Evolutionary conservation across 2,797 vertebrate species (phyloP), one percentile per base, ranked within the genome.

Genomic region (Amblyraja radiata): DNA sequence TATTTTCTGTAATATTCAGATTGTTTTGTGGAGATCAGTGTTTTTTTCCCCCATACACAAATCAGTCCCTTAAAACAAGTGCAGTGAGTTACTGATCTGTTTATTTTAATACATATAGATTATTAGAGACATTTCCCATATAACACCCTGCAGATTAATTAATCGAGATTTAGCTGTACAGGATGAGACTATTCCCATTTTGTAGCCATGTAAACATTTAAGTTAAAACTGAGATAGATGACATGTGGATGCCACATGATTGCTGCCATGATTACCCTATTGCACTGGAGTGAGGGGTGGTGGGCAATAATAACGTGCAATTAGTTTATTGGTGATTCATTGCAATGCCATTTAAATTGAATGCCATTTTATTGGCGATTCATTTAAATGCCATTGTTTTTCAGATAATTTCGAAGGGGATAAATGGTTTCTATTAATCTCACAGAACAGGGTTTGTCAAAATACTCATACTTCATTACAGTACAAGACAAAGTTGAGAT

Each of bases 171-270:
- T 65, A 65, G 61, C 61, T 88, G n/a, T 10, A 18, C 16, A 68
- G n/a, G 2, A 68, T 68, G 14, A 68, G 61, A 88, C 32, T 36
- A 88, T 68, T 32, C 46, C 65, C n/a, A 88, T 88, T 88, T 88
- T 58, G 83, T 86, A 88, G 63, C 68, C 84, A 18, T 88, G 84
- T 88, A 88, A 88, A 88, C 84, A 88, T 68, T 74, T 63, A 88
- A 68, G 63, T 88, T 88, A 88, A 8, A 88, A 32, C 21, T 65
- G 6, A 88, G n/a, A 63, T 86, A 28, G 58, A 28, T 86, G 83
- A 36, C 14, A 88, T 68, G 63, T 78, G 58, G 84, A 36, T 18
- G n/a, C 65, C 63, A 88, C 7, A 36, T 88, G 36, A 2, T 63
- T 88, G 83, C 83, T 88, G 63, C 61, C 21, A n/a, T 88, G 63